phyloP scores from a whole-genome alignment of 1,140 invertebrate species.

The Nautilus pompilius region DNA sequence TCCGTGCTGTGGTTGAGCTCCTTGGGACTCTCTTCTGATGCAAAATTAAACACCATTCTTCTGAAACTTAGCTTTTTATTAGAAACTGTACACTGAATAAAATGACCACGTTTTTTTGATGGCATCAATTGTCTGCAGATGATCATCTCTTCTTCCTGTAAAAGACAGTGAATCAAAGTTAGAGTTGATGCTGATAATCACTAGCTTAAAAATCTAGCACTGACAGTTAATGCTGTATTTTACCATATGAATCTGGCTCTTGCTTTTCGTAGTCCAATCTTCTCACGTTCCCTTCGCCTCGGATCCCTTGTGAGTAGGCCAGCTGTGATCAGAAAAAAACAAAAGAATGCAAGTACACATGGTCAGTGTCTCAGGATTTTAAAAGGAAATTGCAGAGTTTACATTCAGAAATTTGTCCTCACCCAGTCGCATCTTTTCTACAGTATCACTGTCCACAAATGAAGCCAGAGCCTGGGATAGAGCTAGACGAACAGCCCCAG shows the following conservation, averaged over 20 bases:
- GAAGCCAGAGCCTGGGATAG: constrained; percentile 74
- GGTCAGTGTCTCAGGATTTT: not conserved
- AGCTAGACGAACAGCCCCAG: constrained; percentile 82
- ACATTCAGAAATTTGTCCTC: constrained; percentile 33
- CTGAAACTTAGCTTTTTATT: too few relatives aligned
- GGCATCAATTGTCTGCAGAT: too few relatives aligned
- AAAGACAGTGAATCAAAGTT: too few relatives aligned
- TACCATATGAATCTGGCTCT: constrained; percentile 89
- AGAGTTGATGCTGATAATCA: too few relatives aligned
- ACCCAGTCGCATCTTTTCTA: constrained; percentile 86
- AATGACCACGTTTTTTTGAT: too few relatives aligned
- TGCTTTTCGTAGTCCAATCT: constrained; percentile 86
- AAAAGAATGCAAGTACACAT: not conserved
- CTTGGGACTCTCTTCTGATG: too few relatives aligned
- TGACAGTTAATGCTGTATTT: too few relatives aligned
- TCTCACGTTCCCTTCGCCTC: constrained; percentile 83
- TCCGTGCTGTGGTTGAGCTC: too few relatives aligned
- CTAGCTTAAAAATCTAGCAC: too few relatives aligned
- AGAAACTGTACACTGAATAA: too few relatives aligned
- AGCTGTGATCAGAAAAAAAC: constrained; percentile 62
- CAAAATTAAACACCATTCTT: too few relatives aligned
- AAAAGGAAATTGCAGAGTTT: not conserved
- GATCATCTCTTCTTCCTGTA: too few relatives aligned
- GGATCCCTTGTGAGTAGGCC: constrained; percentile 83
- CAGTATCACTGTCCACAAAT: constrained; percentile 73